Evolutionary conservation across 2,113 vertebrate species (phyloP), one percentile per base, ranked within the genome.

Genomic region (Lophura nycthemera): DNA sequence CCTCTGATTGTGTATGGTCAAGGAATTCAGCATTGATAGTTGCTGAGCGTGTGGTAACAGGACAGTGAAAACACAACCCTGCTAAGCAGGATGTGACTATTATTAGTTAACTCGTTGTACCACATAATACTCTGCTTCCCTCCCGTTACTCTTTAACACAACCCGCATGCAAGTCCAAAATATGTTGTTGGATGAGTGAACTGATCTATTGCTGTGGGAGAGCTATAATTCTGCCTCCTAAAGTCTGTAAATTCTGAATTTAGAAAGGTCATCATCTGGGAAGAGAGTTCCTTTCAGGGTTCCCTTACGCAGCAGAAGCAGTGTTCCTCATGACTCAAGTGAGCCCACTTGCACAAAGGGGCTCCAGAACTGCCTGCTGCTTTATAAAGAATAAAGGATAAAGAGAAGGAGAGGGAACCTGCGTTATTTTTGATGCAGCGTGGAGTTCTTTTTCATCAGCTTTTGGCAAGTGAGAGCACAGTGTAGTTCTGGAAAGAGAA

Each of bases 401-500:
- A 83, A 79, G 40, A 86, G 43, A 13, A 78, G 19, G 65, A 56
- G 13, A 25, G 75, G 25, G 82, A 94, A 47, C 40, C 16, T 82
- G 73, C 25, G 43, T 77, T 87, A 61, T 25, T 85, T 70, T 52
- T 78, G 42, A 57, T 66, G 56, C 69, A 64, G 38, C 6, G 1
- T 19, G 72, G 83, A 71, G 67, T 36, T 63, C 25, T 61, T 74
- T 82, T 61, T 78, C 18, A 82, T 34, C 42, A 86, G 42, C n/a
- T 82, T 42, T 92, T 78, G 66, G 71, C 87, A 88, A 81, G 29
- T 50, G 36, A 82, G 43, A 87, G 72, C 4, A 12, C 20, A 15
- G 10, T 61, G 50, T 65, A 64, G n/a, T 85, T 84, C 65, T 88
- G 40, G 30, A 90, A 82, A 38, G 56, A 50, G 50, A 86, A 74